Percentiles rank a stretch among this genome's conserved stretches.
These are phyloP conservation scores for Rosalia funebris DNA, from an alignment of 2,888 invertebrate species.

Conservation along the genomic window DNA sequence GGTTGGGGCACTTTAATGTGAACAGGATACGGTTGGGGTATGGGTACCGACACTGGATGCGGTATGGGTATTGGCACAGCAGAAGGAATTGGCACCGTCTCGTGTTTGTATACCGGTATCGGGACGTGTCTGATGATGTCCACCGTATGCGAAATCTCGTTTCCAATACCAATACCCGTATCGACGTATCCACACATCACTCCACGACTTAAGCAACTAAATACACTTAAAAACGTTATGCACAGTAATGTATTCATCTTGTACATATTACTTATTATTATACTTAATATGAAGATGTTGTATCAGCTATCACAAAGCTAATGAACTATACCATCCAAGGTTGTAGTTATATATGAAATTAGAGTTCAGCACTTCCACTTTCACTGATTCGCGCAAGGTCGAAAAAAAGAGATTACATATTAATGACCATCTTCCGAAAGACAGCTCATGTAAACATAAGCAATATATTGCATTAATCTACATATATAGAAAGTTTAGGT, in stretches of 20 bases:
- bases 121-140: slow-evolving; percentile 75
- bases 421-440: neutral
- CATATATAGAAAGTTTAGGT: neutral
- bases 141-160: slow-evolving; percentile 68
- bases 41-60: slow-evolving; percentile 75
- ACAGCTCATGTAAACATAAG: neutral
- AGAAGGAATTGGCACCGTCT: slow-evolving; percentile 63
- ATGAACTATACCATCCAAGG: neutral
- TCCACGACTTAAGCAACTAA: neutral
- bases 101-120: slow-evolving; percentile 66
- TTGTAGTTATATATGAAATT: neutral
- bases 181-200: neutral
- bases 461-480: no score
- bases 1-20: slow-evolving; percentile 76
- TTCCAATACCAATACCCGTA: neutral
- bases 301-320: neutral
- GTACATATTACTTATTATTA: no score
- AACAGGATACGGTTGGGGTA: slow-evolving; percentile 76
- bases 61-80: slow-evolving; percentile 72
- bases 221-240: neutral
- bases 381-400: neutral
- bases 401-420: slow-evolving; percentile 1
- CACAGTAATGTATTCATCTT: no score
- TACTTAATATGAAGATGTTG: no score
- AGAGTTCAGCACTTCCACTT: neutral